Conservation (phyloP, 2,888 invertebrate species). For the Agonopterix alstromeriana region DNA sequence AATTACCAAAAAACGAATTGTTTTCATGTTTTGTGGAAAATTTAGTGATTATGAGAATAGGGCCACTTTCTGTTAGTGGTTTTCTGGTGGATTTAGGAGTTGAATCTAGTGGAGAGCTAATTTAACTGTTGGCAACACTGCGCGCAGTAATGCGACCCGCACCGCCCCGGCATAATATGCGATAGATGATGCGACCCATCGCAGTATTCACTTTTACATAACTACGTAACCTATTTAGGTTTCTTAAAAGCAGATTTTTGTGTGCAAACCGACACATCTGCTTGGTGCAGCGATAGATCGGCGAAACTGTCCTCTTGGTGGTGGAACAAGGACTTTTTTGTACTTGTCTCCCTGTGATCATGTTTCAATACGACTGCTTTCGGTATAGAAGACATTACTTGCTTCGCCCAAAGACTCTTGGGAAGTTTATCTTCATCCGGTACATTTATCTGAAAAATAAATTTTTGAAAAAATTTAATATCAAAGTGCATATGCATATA, state of each 20-base stretch:
- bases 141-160: too few species aligned
- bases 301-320: constrained; percentile 47
- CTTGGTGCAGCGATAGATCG: constrained; percentile 45
- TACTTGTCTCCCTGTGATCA: constrained; percentile 34
- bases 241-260: constrained; percentile 41
- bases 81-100: too few species aligned
- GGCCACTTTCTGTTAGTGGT: too few species aligned
- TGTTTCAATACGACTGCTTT: constrained; percentile 49
- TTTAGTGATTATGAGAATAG: too few species aligned
- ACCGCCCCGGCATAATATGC: too few species aligned
- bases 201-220: too few species aligned
- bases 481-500: neutral
- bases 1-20: too few species aligned
- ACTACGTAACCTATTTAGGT: constrained; percentile 8
- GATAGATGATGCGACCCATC: too few species aligned
- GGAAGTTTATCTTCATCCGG: constrained; percentile 42
- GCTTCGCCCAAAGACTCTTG: constrained; percentile 39
- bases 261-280: constrained; percentile 55
- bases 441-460: constrained; percentile 36
- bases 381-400: constrained; percentile 34
- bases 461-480: neutral
- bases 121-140: too few species aligned
- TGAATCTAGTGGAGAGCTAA: too few species aligned
- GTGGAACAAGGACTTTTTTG: constrained; percentile 23
- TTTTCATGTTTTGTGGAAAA: too few species aligned